These are phyloP conservation scores for Vireo griseus DNA, from an alignment of 2,797 vertebrate genomes.

Conservation along the genomic window DNA sequence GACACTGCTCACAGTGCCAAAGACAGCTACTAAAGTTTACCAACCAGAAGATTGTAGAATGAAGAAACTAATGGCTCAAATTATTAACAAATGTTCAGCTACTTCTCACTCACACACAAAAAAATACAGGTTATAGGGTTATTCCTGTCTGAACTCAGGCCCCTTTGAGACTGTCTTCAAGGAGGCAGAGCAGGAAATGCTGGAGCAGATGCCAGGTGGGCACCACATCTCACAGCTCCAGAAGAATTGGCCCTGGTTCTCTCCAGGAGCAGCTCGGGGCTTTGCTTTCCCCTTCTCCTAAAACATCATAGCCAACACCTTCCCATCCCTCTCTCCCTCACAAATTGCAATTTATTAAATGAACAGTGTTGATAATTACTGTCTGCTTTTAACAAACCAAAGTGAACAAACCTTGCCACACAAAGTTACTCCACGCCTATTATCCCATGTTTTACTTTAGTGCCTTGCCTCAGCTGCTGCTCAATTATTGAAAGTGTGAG, in stretches of 20 bases:
- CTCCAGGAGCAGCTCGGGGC: not conserved
- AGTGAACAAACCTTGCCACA: not conserved
- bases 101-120: not conserved
- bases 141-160: not conserved
- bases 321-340: not conserved
- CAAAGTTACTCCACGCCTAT: not conserved
- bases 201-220: not conserved
- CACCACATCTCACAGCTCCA: not conserved
- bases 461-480: not conserved
- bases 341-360: not conserved
- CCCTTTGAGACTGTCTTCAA: not conserved
- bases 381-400: too few species aligned
- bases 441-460: not conserved
- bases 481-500: not conserved
- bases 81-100: not conserved
- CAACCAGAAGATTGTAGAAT: not conserved
- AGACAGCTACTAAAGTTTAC: not conserved
- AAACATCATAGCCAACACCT: not conserved
- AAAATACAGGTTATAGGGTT: not conserved
- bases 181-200: not conserved
- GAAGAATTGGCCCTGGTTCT: not conserved
- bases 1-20: not conserved
- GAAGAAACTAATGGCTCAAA: not conserved
- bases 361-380: fast-evolving
- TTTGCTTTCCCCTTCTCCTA: not conserved